These are phyloP conservation scores for Xestia sexstrigata DNA, from an alignment of 2,888 invertebrate species.

Conservation along the genomic window DNA sequence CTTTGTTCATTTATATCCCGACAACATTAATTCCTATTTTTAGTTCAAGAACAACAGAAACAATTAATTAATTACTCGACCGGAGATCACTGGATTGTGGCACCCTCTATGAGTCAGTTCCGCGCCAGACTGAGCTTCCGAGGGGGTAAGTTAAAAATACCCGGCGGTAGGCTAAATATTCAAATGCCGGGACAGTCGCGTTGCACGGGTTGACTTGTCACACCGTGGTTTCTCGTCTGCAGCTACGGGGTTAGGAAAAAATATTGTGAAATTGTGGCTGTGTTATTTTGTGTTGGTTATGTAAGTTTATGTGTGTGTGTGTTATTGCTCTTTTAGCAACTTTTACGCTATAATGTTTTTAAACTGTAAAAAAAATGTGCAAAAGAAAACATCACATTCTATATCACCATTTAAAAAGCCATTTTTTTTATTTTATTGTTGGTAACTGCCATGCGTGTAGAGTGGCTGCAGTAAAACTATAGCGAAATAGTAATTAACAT, in stretches of 20 bases:
- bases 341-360: neutral
- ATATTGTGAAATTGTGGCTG: slow-evolving; percentile 15
- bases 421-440: neutral
- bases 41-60: slow-evolving; percentile 65
- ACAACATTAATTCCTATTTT: slow-evolving; percentile 60
- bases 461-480: neutral
- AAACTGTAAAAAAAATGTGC: neutral
- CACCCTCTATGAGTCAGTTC: slow-evolving; percentile 73
- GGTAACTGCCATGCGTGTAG: neutral
- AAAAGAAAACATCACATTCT: neutral
- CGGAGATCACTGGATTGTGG: slow-evolving; percentile 67
- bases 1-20: slow-evolving; percentile 30
- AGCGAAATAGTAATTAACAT: neutral
- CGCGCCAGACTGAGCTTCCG: slow-evolving; percentile 68
- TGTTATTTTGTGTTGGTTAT: neutral
- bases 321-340: neutral
- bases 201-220: slow-evolving; percentile 64
- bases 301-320: slow-evolving; percentile 36
- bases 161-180: slow-evolving; percentile 68
- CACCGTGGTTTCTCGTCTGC: slow-evolving; percentile 41
- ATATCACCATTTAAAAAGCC: neutral
- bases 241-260: slow-evolving; percentile 29
- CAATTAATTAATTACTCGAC: slow-evolving; percentile 67
- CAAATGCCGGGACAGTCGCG: slow-evolving; percentile 72
- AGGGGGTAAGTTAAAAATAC: slow-evolving; percentile 87